These are phyloP conservation scores for Volucella inflata DNA, from an alignment of 2,888 invertebrate species.

Conservation along the genomic window DNA sequence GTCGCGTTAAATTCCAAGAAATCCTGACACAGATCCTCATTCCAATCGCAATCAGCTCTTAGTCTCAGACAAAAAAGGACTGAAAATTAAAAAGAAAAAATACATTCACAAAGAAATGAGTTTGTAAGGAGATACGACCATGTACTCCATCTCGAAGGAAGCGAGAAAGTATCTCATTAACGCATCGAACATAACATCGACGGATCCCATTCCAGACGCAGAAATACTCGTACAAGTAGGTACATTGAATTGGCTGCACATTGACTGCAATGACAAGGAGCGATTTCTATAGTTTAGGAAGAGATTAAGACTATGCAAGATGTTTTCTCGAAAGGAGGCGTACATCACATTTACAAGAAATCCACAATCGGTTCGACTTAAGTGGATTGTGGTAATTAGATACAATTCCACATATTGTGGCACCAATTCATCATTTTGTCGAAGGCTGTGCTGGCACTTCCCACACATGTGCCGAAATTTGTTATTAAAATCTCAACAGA, in stretches of 20 bases:
- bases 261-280: constrained; percentile 54
- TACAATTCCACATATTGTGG: constrained; percentile 67
- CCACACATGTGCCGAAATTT: constrained; percentile 70
- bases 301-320: constrained; percentile 62
- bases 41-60: constrained; percentile 59
- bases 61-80: constrained; percentile 77
- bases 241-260: constrained; percentile 42
- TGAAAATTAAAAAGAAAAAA: constrained; percentile 76
- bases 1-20: constrained; percentile 75
- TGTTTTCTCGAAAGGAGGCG: constrained; percentile 33
- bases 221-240: constrained; percentile 5
- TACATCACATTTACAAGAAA: constrained; percentile 19
- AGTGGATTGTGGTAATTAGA: constrained; percentile 73
- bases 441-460: constrained; percentile 43
- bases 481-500: constrained; percentile 45
- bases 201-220: constrained; percentile 59
- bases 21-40: constrained; percentile 75
- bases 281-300: constrained; percentile 52
- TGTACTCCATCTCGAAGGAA: constrained; percentile 34
- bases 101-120: constrained; percentile 1
- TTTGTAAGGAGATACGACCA: background rate
- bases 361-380: constrained; percentile 22
- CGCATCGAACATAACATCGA: constrained; percentile 75
- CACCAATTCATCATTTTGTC: constrained; percentile 74
- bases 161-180: constrained; percentile 72